These are phyloP conservation scores for Girardinichthys multiradiatus DNA, from an alignment of 2,113 vertebrate genomes.

Conservation along the genomic window DNA sequence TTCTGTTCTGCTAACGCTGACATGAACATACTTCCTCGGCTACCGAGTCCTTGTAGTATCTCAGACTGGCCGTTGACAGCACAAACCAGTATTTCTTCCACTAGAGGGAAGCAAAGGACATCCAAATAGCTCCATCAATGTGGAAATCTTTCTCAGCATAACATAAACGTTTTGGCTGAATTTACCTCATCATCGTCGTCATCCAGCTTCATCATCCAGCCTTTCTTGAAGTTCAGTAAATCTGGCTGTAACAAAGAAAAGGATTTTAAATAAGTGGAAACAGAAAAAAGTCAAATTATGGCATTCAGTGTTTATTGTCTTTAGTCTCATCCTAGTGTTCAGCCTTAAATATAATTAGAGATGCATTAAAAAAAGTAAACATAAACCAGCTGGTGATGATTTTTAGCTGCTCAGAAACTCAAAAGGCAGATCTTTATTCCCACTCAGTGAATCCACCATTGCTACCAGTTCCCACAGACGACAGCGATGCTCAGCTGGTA, in stretches of 20 bases:
- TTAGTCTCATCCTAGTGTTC: too few relatives aligned
- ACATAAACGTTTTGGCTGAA: not conserved
- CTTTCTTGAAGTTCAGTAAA: conserved; percentile 80
- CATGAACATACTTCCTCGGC: conserved; percentile 69
- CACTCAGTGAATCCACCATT: too few relatives aligned
- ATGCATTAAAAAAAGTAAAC: too few relatives aligned
- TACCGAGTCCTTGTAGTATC: conserved; percentile 70
- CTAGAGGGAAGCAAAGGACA: conserved; percentile 59
- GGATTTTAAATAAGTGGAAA: not conserved
- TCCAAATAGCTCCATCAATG: not conserved
- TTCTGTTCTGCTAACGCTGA: not conserved
- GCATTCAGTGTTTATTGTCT: not conserved
- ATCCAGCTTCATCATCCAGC: conserved; percentile 78
- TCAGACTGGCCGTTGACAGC: conserved; percentile 71
- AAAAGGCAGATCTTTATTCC: too few relatives aligned
- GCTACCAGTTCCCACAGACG: too few relatives aligned
- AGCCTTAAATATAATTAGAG: too few relatives aligned
- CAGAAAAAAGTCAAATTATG: too few relatives aligned
- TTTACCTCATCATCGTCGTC: conserved; percentile 59
- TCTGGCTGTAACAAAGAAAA: conserved; percentile 65
- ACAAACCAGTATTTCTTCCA: conserved; percentile 82
- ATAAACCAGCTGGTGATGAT: too few relatives aligned
- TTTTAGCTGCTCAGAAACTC: too few relatives aligned
- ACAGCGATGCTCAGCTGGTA: too few relatives aligned
- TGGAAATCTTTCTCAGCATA: not conserved